Conservation (phyloP, 2,113 vertebrate species). For the Actenoides lindsayi region DNA sequence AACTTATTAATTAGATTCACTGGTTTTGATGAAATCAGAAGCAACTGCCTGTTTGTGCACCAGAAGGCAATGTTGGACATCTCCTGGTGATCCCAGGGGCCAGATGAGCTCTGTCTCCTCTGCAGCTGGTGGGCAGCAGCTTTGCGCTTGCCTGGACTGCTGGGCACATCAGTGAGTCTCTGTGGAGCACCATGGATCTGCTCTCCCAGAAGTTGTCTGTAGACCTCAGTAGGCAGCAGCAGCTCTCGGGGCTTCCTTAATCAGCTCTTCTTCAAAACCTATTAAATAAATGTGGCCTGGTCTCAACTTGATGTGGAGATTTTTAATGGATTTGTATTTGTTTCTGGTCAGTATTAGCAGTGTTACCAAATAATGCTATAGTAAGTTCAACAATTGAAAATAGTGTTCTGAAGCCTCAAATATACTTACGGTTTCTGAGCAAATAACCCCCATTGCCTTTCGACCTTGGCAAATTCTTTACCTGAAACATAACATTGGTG, state of each 20-base stretch:
- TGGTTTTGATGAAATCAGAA: neutral
- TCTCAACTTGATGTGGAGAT: neutral
- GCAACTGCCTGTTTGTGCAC: neutral
- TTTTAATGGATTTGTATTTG: neutral
- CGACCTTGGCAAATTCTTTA: neutral
- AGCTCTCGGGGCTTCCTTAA: neutral
- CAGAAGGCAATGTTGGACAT: fast-evolving
- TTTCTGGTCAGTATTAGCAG: neutral
- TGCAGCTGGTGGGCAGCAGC: neutral
- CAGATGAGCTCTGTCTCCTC: neutral
- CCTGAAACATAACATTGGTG: neutral
- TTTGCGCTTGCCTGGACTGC: neutral
- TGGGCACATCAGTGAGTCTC: neutral
- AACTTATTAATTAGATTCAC: neutral
- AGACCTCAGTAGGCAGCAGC: neutral
- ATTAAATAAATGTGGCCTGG: neutral
- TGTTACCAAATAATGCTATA: neutral
- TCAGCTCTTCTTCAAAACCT: neutral
- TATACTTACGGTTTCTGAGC: neutral
- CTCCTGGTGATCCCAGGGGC: neutral
- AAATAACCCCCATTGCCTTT: neutral
- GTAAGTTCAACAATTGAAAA: neutral
- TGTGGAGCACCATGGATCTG: neutral
- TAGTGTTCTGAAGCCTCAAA: neutral
- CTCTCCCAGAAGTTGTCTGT: neutral